A percentile compares a stretch with the other conserved stretches of the same genome.
Evolutionary conservation across 2,797 vertebrate genomes (phyloP).

Genomic region (Sebastes wilsoni): DNA sequence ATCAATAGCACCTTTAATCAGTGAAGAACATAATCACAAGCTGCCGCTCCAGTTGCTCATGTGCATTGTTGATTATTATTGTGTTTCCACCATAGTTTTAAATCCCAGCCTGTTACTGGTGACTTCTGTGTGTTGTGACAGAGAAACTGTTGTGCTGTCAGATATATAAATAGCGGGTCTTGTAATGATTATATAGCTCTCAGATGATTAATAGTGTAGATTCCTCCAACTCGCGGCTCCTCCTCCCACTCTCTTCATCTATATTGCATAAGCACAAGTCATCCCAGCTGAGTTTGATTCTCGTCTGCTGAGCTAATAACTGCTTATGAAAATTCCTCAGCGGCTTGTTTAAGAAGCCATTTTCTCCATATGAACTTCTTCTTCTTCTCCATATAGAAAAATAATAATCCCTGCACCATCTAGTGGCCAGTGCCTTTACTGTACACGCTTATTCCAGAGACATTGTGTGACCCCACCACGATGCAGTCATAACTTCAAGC

Average conservation of each 20-base stretch:
- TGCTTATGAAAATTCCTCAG: constrained; percentile 34
- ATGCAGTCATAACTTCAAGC: constrained; percentile 50
- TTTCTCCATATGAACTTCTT: constrained; percentile 26
- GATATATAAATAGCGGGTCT: constrained; percentile 56
- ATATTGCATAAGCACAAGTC: constrained; percentile 23
- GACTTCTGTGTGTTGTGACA: constrained; percentile 1
- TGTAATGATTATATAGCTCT: constrained; percentile 48
- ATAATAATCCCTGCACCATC: constrained; percentile 55
- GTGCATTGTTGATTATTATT: neutral
- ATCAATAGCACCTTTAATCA: too few relatives aligned
- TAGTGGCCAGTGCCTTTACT: constrained; percentile 57
- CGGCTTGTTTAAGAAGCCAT: constrained; percentile 35
- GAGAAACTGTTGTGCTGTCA: constrained; percentile 19
- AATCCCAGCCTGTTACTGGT: neutral
- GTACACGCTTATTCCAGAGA: neutral
- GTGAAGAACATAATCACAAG: neutral
- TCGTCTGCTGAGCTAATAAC: constrained; percentile 39
- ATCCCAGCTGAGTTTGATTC: constrained; percentile 29
- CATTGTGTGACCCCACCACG: constrained; percentile 4
- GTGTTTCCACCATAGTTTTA: neutral
- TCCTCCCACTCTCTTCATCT: constrained; percentile 32
- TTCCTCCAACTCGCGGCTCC: constrained; percentile 37
- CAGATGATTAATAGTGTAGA: constrained; percentile 46
- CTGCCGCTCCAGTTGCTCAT: neutral
- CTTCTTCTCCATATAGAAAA: neutral